Percentiles rank a stretch among this genome's conserved stretches.
Evolutionary conservation across 2,113 vertebrate species (phyloP).

Genomic region (Silurus glanis): DNA sequence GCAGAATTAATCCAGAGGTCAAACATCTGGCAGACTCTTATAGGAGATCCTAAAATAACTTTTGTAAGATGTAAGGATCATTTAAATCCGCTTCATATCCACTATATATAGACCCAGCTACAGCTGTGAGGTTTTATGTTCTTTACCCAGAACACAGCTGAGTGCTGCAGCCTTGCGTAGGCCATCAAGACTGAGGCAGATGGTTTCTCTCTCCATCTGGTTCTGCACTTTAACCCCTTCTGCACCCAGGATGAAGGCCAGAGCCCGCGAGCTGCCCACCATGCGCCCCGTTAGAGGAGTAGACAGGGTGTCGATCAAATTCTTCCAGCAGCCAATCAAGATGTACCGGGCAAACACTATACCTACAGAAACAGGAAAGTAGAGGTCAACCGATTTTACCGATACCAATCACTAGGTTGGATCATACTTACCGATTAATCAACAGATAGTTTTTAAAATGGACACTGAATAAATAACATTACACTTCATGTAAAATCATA

Average conservation of each 20-base stretch:
- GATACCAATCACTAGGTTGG: too few species aligned
- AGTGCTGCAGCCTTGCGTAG: conserved; percentile 89
- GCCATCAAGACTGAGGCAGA: conserved; percentile 92
- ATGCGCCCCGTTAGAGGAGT: conserved; percentile 90
- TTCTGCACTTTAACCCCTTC: conserved; percentile 92
- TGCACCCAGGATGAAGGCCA: conserved; percentile 89
- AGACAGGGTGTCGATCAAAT: conserved; percentile 93
- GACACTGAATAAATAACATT: too few species aligned
- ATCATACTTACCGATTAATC: too few species aligned
- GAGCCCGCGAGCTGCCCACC: conserved; percentile 89
- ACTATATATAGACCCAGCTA: too few species aligned
- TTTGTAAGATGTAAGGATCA: too few species aligned
- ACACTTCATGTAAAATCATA: too few species aligned
- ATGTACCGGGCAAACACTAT: conserved; percentile 88
- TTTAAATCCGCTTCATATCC: too few species aligned
- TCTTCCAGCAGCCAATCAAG: conserved; percentile 94
- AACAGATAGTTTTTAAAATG: too few species aligned
- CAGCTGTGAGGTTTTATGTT: not conserved
- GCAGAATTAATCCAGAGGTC: not conserved
- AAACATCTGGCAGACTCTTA: not conserved
- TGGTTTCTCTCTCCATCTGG: conserved; percentile 89
- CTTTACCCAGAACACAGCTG: conserved; percentile 89
- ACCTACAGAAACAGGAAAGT: conserved; percentile 67
- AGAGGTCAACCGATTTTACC: too few species aligned
- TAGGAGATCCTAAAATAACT: not conserved